Evolutionary conservation across 2,113 vertebrate genomes (phyloP), one percentile per base, ranked within the genome.

Genomic region (Speoplatyrhinus poulsoni): DNA sequence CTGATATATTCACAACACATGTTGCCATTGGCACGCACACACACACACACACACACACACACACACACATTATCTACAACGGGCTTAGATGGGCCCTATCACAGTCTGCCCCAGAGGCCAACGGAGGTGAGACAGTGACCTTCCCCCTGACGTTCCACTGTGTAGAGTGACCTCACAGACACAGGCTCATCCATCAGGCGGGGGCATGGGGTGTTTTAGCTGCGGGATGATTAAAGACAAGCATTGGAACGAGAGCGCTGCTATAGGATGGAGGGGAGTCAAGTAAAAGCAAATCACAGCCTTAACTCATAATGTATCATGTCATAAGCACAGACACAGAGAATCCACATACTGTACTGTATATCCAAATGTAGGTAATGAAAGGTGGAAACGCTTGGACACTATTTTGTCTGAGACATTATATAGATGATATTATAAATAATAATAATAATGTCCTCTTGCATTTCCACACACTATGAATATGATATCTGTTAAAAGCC

Each of bases 1-100:
- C 84, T 85, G 79, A 75, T 87, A 87, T 75, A 86, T 85, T 91
- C 84, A 89, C 84, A 84, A 85, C 91, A 88, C 91, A 82, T 94
- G 92, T 92, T 92, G 12, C 87, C 72, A 81, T 73, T 74, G 79
- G 88, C 87, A 87, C 84, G 89, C 90, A 64, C 89, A 66, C 82
- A 71, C 85, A 76, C 82, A 84, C 86, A 79, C 60, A 55, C 71
- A 82, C 77, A 70, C 79, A 65, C 73, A 54, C 72, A 65, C 79
- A 88, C 83, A 54, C 72, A 67, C 69, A 48, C 76, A 80, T 76
- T 77, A 82, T 83, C 70, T 26, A 16, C 50, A 32, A 67, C 76
- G 56, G 57, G 55, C 75, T 72, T 65, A 75, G 68, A 85, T 75
- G 69, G 73, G 57, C 60, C 73, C 79, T 78, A 83, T 87, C 77